Evolutionary conservation across 2,797 vertebrate genomes (phyloP).

Genomic region (Chrosomus eos): DNA sequence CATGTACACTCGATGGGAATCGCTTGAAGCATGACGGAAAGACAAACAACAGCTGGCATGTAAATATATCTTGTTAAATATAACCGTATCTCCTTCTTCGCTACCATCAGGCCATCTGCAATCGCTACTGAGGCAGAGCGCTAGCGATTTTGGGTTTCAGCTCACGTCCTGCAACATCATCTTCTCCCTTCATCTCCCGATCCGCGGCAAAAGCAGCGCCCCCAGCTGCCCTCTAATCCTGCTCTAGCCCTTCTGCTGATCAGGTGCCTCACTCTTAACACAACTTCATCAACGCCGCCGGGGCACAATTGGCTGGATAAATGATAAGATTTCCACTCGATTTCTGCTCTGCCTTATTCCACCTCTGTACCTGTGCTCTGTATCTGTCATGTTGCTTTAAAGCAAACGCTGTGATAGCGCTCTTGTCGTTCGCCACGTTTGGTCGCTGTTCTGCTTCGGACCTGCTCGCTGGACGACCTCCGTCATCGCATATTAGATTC

Average conservation of each 20-base stretch:
- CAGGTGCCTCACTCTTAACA: conserved; percentile 58
- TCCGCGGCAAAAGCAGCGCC: conserved; percentile 42
- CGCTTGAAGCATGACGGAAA: conserved; percentile 48
- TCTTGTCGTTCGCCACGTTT: background rate
- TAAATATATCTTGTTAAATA: conserved; percentile 65
- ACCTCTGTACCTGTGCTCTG: conserved; percentile 16
- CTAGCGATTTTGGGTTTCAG: conserved; percentile 46
- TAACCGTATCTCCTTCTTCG: conserved; percentile 50
- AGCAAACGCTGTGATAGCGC: background rate
- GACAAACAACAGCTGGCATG: conserved; percentile 63
- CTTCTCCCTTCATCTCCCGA: conserved; percentile 54
- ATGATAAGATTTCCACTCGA: conserved; percentile 59
- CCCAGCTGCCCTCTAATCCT: conserved; percentile 59
- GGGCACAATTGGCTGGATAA: conserved; percentile 59
- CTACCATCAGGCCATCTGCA: conserved; percentile 26
- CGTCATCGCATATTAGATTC: conserved; percentile 25
- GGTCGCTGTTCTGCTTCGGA: background rate
- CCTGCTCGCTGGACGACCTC: background rate
- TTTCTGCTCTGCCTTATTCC: conserved; percentile 44
- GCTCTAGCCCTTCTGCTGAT: conserved; percentile 55
- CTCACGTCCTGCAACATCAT: conserved; percentile 57
- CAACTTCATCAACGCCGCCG: conserved; percentile 58
- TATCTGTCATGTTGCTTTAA: conserved; percentile 28
- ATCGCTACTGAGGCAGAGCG: conserved; percentile 37
- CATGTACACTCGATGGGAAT: conserved; percentile 30